Evolutionary conservation across 2,113 vertebrate species (phyloP).

Genomic region (Pavo muticus): DNA sequence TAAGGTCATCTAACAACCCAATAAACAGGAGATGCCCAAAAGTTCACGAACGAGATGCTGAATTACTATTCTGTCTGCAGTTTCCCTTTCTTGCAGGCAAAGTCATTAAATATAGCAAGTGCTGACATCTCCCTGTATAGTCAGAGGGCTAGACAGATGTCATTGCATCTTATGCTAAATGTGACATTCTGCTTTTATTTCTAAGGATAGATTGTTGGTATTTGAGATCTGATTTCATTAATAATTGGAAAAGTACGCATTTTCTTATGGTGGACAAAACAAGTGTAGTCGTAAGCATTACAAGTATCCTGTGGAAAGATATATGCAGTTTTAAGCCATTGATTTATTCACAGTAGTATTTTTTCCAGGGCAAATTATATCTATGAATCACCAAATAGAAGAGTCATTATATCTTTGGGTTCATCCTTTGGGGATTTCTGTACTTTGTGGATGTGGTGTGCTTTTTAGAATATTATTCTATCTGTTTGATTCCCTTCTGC

Average conservation of each 20-base stretch:
- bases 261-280: background rate
- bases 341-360: slow-evolving; percentile 24
- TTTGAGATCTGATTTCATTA: slow-evolving; percentile 30
- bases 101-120: background rate
- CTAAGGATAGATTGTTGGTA: background rate
- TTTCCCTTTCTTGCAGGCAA: background rate
- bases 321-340: background rate
- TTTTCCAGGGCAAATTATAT: slow-evolving; percentile 39
- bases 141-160: background rate
- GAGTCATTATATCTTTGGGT: background rate
- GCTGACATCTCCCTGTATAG: background rate
- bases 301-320: background rate
- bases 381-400: slow-evolving; percentile 21
- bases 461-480: background rate
- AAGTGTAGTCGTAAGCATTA: background rate
- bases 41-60: background rate
- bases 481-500: slow-evolving; percentile 13
- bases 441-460: background rate
- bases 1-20: background rate
- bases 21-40: background rate
- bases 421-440: background rate
- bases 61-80: background rate
- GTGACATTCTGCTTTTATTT: background rate
- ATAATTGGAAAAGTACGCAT: slow-evolving; percentile 27
- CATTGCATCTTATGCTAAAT: background rate